Base-by-base conservation (phyloP, 2,888 invertebrate species). In the Carterocephalus palaemon region DNA sequence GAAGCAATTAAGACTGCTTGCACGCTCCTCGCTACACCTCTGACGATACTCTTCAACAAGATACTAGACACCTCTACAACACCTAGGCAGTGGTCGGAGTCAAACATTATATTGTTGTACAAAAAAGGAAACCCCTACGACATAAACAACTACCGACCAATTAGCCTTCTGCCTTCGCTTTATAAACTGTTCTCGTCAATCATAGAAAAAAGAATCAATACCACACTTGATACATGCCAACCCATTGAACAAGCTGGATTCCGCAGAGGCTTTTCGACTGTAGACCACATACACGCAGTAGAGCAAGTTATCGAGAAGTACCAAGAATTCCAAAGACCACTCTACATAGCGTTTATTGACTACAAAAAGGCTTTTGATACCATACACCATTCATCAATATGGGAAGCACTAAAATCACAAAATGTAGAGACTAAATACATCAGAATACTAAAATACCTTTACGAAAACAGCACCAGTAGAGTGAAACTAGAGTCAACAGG, bases 91-190 rank as follows among this genome's bases (percentile, higher is more conserved):
- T 49, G 50, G 50, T 46, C 47, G 2, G 47, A 52, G 16, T 28
- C 47, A 0, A n/a, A 43, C 4, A 49, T 53, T 1, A 46, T 53
- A 9, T 12, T 53, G 8, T 5, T 49, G n/a, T 49, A 47, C 20
- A 45, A 52, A 42, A 48, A 46, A 47, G 34, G 48, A 2, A 31
- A 51, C 10, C 51, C 40, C n/a, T 24, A 41, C 1, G 17, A 48
- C 15, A 47, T 57, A 10, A 47, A 45, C 9, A 45, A 52, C 24
- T 49, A 49, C 10, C 26, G 47, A 10, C n/a, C n/a, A n/a, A n/a
- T n/a, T n/a, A n/a, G n/a, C n/a, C n/a, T n/a, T n/a, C n/a, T n/a
- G n/a, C n/a, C n/a, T n/a, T n/a, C n/a, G n/a, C n/a, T n/a, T n/a
- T n/a, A n/a, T n/a, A n/a, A n/a, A n/a, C n/a, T n/a, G n/a, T n/a